These are phyloP conservation scores for Toxotes chatareus DNA, from an alignment of 2,113 vertebrate species.

Conservation along the genomic window DNA sequence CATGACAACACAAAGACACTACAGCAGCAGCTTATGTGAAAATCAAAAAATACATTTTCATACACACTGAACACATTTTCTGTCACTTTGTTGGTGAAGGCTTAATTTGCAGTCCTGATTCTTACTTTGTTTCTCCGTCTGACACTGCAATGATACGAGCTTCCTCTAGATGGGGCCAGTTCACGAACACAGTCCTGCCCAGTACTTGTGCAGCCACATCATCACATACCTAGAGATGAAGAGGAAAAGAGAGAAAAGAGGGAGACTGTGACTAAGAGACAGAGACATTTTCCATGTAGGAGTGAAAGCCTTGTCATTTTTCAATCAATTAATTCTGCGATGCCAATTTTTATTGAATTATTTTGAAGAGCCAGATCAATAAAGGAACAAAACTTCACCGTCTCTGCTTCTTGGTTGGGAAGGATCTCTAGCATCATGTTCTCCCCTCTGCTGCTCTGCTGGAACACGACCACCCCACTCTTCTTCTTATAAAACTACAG, in stretches of 20 bases:
- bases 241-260: background rate
- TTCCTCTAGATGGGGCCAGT: constrained; percentile 98
- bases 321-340: no score
- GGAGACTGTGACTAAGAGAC: background rate
- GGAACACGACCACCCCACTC: constrained; percentile 94
- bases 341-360: no score
- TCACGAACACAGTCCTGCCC: constrained; percentile 93
- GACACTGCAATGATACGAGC: constrained; percentile 93
- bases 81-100: background rate
- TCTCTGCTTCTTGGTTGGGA: constrained; percentile 78
- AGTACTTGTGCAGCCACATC: constrained; percentile 85
- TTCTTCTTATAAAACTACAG: constrained; percentile 93
- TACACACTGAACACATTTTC: background rate
- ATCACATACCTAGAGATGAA: constrained; percentile 84
- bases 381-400: constrained; percentile 78
- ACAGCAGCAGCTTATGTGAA: background rate
- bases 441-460: constrained; percentile 97
- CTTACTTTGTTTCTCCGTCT: constrained; percentile 95
- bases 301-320: no score
- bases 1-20: background rate
- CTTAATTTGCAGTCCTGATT: background rate
- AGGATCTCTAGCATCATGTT: constrained; percentile 95
- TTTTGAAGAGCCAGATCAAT: background rate
- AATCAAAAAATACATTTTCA: background rate
- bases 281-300: background rate